These are phyloP conservation scores for Megathymus violae DNA, from an alignment of 1,140 invertebrate species.

Conservation along the genomic window DNA sequence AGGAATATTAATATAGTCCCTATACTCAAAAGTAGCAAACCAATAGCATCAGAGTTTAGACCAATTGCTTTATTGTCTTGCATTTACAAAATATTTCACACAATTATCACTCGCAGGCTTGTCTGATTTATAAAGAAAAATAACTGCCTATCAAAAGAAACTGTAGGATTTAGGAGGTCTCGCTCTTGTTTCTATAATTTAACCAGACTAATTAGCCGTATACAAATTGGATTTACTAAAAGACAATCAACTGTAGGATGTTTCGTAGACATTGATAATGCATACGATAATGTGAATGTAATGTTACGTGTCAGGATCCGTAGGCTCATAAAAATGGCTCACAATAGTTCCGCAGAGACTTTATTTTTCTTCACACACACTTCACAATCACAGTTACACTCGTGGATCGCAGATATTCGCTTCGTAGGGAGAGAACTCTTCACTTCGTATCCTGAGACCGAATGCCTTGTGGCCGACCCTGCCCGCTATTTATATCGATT, in stretches of 20 bases:
- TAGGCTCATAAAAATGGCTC: no score
- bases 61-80: constrained; percentile 8
- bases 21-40: not conserved
- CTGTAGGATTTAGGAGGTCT: constrained; percentile 14
- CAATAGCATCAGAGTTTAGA: not conserved
- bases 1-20: not conserved
- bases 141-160: constrained; percentile 13
- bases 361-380: no score
- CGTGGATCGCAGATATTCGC: no score
- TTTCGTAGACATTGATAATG: constrained; percentile 31
- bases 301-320: no score
- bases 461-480: no score
- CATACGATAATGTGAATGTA: no score
- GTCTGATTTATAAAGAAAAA: constrained; percentile 29
- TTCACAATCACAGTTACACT: no score
- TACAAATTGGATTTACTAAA: constrained; percentile 15
- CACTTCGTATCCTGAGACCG: no score
- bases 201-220: constrained; percentile 7
- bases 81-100: constrained; percentile 11
- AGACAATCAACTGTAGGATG: constrained; percentile 15
- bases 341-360: constrained; percentile 27
- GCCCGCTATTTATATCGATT: no score
- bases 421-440: no score
- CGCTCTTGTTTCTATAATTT: constrained; percentile 11
- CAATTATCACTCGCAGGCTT: constrained; percentile 15